Base-by-base conservation (phyloP, 2,888 invertebrate species). In the Cyaniris semiargus region DNA sequence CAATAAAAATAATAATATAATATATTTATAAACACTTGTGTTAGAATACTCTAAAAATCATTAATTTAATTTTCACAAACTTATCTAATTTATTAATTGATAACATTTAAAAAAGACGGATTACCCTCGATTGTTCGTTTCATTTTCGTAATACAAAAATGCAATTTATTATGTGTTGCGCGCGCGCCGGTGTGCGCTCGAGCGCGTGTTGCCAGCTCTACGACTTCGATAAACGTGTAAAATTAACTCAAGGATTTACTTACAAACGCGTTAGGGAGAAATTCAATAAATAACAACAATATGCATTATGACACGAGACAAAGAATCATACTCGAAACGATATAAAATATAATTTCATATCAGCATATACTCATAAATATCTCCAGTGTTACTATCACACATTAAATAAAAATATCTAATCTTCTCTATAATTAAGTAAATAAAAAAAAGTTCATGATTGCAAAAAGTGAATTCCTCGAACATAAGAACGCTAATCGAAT, bases 1-100 rank as follows among this genome's bases (percentile, higher is more conserved):
- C 82, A 85, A 86, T 93, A 94, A 94, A 94, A 94, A 94, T 94
- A 94, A 94, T 94, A 93, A 94, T 93, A 88, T 88, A 87, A 94
- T 94, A 94, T 94, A 94, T 94, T 91, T 93, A 94, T 94, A 94
- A 94, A 94, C 94, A 94, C 94, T 94, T 93, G 91, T 92, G 93
- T 94, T 93, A 94, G 93, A 94, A 91, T 93, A 93, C 90, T 93
- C 92, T 92, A 92, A 93, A 91, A 93, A 90, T 92, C 90, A 93
- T 94, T 92, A 93, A 93, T 92, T 94, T 90, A 92, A 89, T 92
- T 90, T 89, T 92, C 92, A 92, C 92, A 91, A 90, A 91, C 93
- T 92, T 93, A 93, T 89, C 91, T 90, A 89, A 89, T 91, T 89
- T 85, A 91, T 90, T 88, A 91, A 91, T 91, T 90, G 90, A 92